phyloP scores from a whole-genome alignment of 2,113 vertebrate genomes.

The Hippolais icterina region DNA sequence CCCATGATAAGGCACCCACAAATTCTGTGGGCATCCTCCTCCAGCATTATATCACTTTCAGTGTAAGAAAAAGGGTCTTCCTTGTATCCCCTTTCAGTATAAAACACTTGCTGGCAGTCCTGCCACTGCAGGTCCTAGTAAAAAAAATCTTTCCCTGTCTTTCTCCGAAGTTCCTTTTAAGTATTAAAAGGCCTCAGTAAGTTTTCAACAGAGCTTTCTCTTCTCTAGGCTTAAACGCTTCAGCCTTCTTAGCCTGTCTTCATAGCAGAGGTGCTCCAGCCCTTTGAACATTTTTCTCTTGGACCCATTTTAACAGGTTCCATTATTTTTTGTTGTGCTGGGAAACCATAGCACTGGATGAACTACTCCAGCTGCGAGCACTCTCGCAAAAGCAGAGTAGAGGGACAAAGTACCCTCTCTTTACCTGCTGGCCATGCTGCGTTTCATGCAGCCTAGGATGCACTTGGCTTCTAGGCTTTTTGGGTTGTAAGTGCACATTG shows the following conservation, averaged over 20 bases:
- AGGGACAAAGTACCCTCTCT: background rate
- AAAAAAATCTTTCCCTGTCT: background rate
- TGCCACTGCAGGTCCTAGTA: background rate
- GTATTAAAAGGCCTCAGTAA: background rate
- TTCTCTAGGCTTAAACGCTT: background rate
- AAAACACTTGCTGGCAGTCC: background rate
- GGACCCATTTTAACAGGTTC: background rate
- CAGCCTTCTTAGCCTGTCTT: background rate
- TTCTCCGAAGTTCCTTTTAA: background rate
- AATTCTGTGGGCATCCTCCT: background rate
- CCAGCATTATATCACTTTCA: background rate
- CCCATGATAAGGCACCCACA: background rate
- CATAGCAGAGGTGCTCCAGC: background rate
- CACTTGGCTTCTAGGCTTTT: background rate
- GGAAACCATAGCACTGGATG: background rate
- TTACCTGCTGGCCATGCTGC: background rate
- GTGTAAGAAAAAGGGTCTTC: background rate
- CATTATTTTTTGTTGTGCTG: background rate
- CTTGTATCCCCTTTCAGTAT: background rate
- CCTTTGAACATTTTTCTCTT: background rate
- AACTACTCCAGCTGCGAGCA: background rate
- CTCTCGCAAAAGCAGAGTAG: rapidly evolving
- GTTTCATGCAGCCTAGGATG: background rate
- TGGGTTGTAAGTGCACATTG: background rate
- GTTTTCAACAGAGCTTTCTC: background rate